phyloP scores from a whole-genome alignment of 2,797 vertebrate species.

The Meriones psammophilus region DNA sequence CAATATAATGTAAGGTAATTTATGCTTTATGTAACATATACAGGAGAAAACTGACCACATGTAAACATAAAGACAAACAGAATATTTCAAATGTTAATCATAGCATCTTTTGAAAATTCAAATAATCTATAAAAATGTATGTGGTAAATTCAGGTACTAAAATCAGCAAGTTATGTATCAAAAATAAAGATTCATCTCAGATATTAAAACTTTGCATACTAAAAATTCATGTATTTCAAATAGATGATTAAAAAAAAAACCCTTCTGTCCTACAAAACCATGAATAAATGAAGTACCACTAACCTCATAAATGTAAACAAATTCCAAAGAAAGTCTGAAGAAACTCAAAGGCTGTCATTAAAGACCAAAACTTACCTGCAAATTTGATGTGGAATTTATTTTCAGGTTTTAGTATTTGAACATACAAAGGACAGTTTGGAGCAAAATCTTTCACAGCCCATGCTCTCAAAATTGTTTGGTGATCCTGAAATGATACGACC shows the following conservation, averaged over 20 bases:
- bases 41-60: background rate
- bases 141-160: background rate
- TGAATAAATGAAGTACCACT: background rate
- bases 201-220: background rate
- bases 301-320: background rate
- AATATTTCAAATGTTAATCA: background rate
- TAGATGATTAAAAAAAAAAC: background rate
- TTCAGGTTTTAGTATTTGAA: slow-evolving; percentile 99
- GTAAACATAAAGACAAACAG: background rate
- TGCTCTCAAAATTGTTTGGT: slow-evolving; percentile 98
- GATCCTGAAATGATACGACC: slow-evolving; percentile 91
- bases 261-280: background rate
- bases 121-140: background rate
- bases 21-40: background rate
- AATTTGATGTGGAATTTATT: slow-evolving; percentile 99
- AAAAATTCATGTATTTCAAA: background rate
- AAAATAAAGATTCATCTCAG: background rate
- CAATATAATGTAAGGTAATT: background rate
- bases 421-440: slow-evolving; percentile 98
- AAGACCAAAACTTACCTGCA: slow-evolving; percentile 92
- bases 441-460: slow-evolving; percentile 99
- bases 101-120: background rate
- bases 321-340: background rate
- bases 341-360: background rate
- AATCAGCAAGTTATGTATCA: background rate